Evolutionary conservation across 2,113 vertebrate species (phyloP).

Genomic region (Python bivittatus): DNA sequence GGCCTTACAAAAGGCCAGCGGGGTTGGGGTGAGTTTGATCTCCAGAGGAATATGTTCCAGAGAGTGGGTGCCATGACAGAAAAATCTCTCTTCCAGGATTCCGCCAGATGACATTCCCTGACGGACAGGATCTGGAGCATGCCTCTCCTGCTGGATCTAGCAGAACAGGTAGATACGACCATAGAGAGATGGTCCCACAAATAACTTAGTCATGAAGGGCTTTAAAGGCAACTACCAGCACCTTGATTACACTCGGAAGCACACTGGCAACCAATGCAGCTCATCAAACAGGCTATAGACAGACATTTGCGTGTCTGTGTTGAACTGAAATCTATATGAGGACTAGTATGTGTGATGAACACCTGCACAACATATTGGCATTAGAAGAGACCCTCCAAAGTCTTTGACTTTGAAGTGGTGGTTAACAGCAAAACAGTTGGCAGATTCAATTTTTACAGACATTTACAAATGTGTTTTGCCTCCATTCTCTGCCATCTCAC

Average conservation of each 20-base stretch:
- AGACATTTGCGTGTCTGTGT: not conserved
- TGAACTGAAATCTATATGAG: not conserved
- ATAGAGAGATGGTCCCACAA: not conserved
- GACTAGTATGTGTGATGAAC: not conserved
- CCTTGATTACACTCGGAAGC: not conserved
- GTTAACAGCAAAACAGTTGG: not conserved
- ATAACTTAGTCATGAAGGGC: not conserved
- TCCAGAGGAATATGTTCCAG: not conserved
- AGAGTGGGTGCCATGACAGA: not conserved
- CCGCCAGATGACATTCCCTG: not conserved
- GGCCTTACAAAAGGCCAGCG: not conserved
- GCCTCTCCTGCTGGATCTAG: not conserved
- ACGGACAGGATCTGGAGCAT: not conserved
- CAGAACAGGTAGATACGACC: not conserved
- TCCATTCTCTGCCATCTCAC: not conserved
- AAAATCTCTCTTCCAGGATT: not conserved
- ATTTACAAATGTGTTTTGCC: not conserved
- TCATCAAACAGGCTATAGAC: not conserved
- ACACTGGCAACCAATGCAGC: not conserved
- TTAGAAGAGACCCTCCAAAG: not conserved
- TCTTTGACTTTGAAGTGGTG: not conserved
- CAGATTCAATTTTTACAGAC: not conserved
- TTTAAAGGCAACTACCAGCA: not conserved
- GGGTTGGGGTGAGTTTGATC: not conserved
- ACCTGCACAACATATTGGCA: not conserved